Base-by-base conservation (phyloP, 2,888 invertebrate species). In the Eucera pruinosa region DNA sequence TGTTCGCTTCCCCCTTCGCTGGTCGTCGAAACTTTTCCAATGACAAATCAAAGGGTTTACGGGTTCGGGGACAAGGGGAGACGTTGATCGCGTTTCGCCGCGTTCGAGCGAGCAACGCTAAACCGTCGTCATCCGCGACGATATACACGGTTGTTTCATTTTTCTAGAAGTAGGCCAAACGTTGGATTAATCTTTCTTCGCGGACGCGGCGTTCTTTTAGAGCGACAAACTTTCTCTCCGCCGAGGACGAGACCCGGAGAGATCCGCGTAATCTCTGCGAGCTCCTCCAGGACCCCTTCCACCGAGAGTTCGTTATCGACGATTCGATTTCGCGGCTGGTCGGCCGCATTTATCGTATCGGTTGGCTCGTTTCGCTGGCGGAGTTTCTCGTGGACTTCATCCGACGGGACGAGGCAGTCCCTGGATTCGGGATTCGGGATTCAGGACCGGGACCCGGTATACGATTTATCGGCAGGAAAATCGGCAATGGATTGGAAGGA, bases 301-400 rank as follows among this genome's bases (percentile, higher is more conserved):
- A 47, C 20, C 33, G 25, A 41, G 58, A 70, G 66, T 80, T 75
- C 71, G 67, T 75, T 79, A 79, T 79, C 80, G 75, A 25, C 50
- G 71, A 80, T 75, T 68, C 80, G 80, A 80, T 80, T 75, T 79
- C 80, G 80, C 80, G 80, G 79, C 67, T 75, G 74, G 65, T 39
- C 70, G 79, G 20, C 13, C 69, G 62, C 62, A 55, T 78, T 62
- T 74, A 74, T 79, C 79, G 78, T 68, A 68, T 64, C 77, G 67
- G 39, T 27, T 47, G 13, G 33, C 33, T 33, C 50, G 68, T 18
- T 67, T 39, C 43, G 45, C 36, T 18, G 25, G 57, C 25, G 18
- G 41, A 18, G 48, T 27, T 68, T 60, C 54, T 64, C 68, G 39
- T 41, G 67, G 9, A 45, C 57, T 61, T 55, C 64, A 47, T 47